phyloP scores from a whole-genome alignment of 2,113 vertebrate species.

The Laterallus jamaicensis region DNA sequence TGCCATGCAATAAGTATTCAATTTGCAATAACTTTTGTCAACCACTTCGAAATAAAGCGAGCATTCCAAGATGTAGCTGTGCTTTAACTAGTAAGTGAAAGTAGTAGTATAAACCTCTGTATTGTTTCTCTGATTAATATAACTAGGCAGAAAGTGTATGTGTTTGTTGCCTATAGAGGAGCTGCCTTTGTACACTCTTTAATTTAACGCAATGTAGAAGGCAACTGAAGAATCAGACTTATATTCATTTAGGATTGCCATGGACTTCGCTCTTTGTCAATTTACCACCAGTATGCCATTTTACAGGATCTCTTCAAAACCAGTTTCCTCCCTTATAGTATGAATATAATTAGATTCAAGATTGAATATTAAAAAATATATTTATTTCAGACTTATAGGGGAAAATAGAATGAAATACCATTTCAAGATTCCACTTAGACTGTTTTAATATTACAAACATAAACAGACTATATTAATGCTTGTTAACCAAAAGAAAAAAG shows the following conservation, averaged over 20 bases:
- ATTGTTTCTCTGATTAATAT: neutral
- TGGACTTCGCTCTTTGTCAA: neutral
- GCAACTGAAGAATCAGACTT: neutral
- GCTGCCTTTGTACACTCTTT: neutral
- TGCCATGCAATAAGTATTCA: neutral
- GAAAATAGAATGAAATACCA: neutral
- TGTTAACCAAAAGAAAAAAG: neutral
- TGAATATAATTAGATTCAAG: neutral
- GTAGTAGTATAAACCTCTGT: neutral
- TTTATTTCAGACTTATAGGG: neutral
- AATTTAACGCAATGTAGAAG: neutral
- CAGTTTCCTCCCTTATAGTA: accelerated
- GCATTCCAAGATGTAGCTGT: neutral
- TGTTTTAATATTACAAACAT: neutral
- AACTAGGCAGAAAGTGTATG: neutral
- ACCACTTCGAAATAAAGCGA: neutral
- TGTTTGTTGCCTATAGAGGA: neutral
- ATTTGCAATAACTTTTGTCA: neutral
- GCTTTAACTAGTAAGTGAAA: neutral
- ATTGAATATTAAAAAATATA: neutral
- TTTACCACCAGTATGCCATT: neutral
- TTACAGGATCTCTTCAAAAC: neutral
- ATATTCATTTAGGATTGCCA: neutral
- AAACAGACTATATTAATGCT: neutral
- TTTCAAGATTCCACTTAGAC: neutral